A percentile compares a stretch with the other conserved stretches of the same genome.
Conservation (phyloP, 2,113 vertebrate genomes). For the Bambusicola thoracicus region DNA sequence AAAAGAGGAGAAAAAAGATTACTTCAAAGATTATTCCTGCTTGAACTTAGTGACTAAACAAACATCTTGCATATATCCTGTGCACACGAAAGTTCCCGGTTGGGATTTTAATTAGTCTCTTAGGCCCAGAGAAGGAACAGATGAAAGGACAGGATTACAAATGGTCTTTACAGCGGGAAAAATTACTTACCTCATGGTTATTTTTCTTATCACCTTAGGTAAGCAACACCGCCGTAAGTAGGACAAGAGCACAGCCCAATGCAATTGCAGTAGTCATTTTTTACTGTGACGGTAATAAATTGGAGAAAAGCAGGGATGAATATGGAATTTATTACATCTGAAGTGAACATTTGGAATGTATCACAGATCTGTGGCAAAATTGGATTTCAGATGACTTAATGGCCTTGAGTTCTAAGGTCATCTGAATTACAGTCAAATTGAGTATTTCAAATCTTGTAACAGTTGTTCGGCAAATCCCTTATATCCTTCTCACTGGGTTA, state of each 20-base stretch:
- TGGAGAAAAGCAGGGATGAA: background rate
- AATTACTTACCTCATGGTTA: conserved; percentile 2
- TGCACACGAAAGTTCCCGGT: background rate
- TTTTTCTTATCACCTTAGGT: background rate
- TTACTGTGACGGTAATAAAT: background rate
- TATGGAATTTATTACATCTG: background rate
- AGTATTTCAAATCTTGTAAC: background rate
- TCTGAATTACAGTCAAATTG: background rate
- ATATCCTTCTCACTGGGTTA: background rate
- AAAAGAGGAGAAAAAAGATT: conserved; percentile 17
- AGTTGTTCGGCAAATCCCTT: background rate
- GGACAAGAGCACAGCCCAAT: background rate
- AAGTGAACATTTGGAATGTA: background rate
- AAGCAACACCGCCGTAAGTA: background rate
- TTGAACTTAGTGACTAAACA: conserved; percentile 30
- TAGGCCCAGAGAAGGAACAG: background rate
- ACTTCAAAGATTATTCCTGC: conserved; percentile 46
- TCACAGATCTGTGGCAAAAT: background rate
- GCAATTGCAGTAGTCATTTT: conserved; percentile 14
- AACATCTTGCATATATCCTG: background rate
- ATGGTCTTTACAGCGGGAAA: background rate
- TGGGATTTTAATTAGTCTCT: conserved; percentile 53
- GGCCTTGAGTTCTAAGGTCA: background rate
- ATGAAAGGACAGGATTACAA: conserved; percentile 40
- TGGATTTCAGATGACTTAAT: conserved; percentile 16